Percentiles rank a stretch among this genome's conserved stretches.
Evolutionary conservation across 2,888 invertebrate species (phyloP).

Genomic region (Cataglyphis albicans): DNA sequence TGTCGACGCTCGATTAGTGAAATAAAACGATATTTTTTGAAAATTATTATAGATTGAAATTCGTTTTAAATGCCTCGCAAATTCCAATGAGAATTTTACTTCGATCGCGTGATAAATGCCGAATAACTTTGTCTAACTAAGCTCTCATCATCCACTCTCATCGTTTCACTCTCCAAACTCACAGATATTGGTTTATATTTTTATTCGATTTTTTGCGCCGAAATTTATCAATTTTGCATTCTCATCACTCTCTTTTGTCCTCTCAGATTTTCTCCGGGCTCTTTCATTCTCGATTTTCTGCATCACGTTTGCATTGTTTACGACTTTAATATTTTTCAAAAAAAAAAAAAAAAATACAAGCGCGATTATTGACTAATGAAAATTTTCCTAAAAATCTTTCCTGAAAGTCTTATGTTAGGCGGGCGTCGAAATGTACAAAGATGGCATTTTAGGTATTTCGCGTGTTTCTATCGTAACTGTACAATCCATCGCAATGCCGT

Average conservation of each 20-base stretch:
- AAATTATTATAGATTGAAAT: conserved; percentile 11
- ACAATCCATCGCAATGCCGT: conserved; percentile 83
- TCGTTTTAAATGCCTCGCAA: conserved; percentile 20
- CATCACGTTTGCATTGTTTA: conserved; percentile 23
- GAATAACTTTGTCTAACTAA: conserved; percentile 54
- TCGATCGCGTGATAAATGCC: conserved; percentile 31
- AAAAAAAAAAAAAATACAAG: conserved; percentile 18
- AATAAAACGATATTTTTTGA: conserved; percentile 30
- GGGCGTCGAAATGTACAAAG: conserved; percentile 78
- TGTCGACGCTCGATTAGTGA: conserved; percentile 42
- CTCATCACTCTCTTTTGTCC: conserved; percentile 31
- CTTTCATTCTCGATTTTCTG: conserved; percentile 17
- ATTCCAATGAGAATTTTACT: conserved; percentile 36
- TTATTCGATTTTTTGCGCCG: background rate
- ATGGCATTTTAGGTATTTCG: conserved; percentile 77
- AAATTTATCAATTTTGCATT: conserved; percentile 25
- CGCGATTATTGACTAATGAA: conserved; percentile 78
- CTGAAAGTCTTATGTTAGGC: conserved; percentile 6
- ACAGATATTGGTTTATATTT: conserved; percentile 1
- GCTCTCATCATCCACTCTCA: conserved; percentile 35
- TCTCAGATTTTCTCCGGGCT: background rate
- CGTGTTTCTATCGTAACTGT: conserved; percentile 80
- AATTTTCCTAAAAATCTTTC: conserved; percentile 76
- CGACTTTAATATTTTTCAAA: background rate
- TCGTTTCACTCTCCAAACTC: conserved; percentile 19